Base-by-base conservation (phyloP, 2,113 vertebrate genomes). In the Redunca redunca region DNA sequence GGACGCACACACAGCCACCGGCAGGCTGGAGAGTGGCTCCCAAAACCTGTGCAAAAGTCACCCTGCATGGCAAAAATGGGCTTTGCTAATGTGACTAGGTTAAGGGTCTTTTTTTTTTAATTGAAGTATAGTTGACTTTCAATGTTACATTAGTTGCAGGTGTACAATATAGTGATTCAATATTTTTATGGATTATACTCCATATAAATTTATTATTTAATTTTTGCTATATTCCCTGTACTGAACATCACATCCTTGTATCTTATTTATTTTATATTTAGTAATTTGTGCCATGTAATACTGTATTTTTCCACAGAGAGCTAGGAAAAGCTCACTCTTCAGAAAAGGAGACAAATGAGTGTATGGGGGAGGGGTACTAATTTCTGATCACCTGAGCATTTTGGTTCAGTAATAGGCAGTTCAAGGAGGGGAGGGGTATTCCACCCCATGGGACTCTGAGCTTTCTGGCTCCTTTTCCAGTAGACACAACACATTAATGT, bases 1-100 rank as follows among this genome's bases (percentile, higher is more conserved):
- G n/a, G 71, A 15, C 12, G 9, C 43, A 21, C 6, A 10, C 17
- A 36, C 5, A 7, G 8, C 2, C 13, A 7, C 46, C 2, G 15
- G 7, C 1, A 46, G 33, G 26, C 36, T 58, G 55, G 60, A 40
- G 13, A 28, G 6, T 5, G 21, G 3, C 7, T 33, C 26, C 40
- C 4, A 2, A 50, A 85, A 12, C 19, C 11, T 77, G 7, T 53
- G n/a, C 50, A 9, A 50, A 64, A 11, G 43, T 46, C 23, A 40
- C 3, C 28, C 50, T 71, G 26, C 30, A 14, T 36, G 53, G 26
- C 67, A 67, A 43, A 84, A 80, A 25, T 7, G 12, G 58, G 25
- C 30, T 60, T 21, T 60, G 55, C 26, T 57, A 62, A 40, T 77
- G 64, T 64, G 30, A 81, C 36, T 43, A 60, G 74, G 26, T 62